Conservation (phyloP, 2,113 vertebrate genomes). For the Ranitomeya imitator region DNA sequence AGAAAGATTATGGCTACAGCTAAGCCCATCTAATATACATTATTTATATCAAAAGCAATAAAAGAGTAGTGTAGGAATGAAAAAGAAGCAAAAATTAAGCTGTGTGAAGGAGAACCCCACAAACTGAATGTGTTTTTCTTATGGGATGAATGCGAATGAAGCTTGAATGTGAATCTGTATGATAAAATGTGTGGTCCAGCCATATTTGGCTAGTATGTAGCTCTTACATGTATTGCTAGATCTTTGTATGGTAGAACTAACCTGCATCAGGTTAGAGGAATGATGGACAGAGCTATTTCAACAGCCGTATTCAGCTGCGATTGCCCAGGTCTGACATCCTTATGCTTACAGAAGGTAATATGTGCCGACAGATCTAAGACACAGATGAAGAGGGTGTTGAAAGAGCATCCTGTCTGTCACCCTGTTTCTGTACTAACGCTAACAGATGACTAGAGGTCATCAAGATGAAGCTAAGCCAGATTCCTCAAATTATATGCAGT, state of each 20-base stretch:
- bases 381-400: slow-evolving; percentile 52
- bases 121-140: background rate
- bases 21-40: too few relatives aligned
- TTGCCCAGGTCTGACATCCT: slow-evolving; percentile 8
- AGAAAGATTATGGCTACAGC: too few relatives aligned
- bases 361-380: slow-evolving; percentile 43
- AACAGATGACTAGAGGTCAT: slow-evolving; percentile 53
- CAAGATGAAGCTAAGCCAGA: slow-evolving; percentile 40
- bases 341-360: slow-evolving; percentile 49
- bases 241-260: background rate
- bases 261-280: slow-evolving; percentile 21
- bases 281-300: background rate
- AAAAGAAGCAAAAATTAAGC: background rate
- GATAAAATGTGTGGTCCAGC: background rate
- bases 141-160: background rate
- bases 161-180: background rate
- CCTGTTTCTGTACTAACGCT: slow-evolving; percentile 34
- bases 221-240: background rate
- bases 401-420: slow-evolving; percentile 48
- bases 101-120: background rate
- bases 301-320: background rate
- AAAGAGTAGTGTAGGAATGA: background rate
- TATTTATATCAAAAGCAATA: background rate
- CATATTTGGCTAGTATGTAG: background rate
- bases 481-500: slow-evolving; percentile 32